These are phyloP conservation scores for Bradypodion ventrale DNA, from an alignment of 2,797 vertebrate genomes.

Conservation along the genomic window DNA sequence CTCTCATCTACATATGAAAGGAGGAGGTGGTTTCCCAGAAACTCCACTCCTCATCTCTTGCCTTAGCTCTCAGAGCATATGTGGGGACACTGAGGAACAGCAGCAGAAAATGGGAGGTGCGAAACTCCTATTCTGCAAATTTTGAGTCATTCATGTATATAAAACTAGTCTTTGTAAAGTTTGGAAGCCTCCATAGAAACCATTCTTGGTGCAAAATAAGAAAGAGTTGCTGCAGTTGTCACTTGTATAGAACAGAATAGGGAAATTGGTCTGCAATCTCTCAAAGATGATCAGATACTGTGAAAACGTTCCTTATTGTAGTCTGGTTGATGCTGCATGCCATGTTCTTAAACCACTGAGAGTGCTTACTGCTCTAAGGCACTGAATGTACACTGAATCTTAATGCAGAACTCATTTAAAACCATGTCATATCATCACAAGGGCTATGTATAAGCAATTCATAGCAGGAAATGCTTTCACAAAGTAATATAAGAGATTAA, in stretches of 20 bases:
- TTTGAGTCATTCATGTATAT: not conserved
- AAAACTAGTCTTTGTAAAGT: not conserved
- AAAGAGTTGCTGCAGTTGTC: not conserved
- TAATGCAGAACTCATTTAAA: no score
- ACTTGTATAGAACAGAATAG: not conserved
- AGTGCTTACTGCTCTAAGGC: no score
- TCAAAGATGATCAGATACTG: not conserved
- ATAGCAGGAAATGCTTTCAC: not conserved
- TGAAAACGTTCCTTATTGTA: not conserved
- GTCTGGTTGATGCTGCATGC: not conserved
- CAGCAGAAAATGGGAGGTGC: not conserved
- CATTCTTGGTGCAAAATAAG: no score
- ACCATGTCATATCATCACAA: no score
- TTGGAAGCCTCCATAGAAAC: not conserved
- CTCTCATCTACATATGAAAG: not conserved
- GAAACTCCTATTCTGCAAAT: not conserved
- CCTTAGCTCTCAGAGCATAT: not conserved
- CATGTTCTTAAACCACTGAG: no score
- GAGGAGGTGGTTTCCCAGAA: not conserved
- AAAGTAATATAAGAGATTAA: not conserved
- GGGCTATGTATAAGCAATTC: not conserved
- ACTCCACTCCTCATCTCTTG: not conserved
- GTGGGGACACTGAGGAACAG: not conserved
- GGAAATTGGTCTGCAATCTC: not conserved
- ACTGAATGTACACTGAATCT: no score